Conservation (phyloP, 2,888 invertebrate genomes). For the Bombylius major region DNA sequence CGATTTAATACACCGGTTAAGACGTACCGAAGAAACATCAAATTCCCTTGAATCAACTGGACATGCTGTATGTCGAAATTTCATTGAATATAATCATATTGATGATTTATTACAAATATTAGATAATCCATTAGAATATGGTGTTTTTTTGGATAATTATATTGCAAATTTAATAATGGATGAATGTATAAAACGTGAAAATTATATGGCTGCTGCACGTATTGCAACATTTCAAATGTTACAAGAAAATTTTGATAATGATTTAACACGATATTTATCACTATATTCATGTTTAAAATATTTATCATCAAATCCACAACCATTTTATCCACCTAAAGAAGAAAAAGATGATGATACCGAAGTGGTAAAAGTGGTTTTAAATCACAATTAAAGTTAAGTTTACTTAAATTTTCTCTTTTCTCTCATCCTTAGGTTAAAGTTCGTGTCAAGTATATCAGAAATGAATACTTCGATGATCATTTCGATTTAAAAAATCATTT, state of each 20-base stretch:
- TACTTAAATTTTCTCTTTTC: background rate
- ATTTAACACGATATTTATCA: conserved; percentile 52
- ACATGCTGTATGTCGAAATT: conserved; percentile 62
- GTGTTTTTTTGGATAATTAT: conserved; percentile 78
- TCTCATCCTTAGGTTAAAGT: conserved; percentile 44
- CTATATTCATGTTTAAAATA: conserved; percentile 65
- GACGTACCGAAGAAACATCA: conserved; percentile 57
- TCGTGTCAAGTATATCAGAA: conserved; percentile 64
- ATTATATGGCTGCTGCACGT: conserved; percentile 60
- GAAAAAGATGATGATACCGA: conserved; percentile 36
- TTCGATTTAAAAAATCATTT: conserved; percentile 66
- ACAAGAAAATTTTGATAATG: conserved; percentile 72
- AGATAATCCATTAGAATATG: conserved; percentile 73
- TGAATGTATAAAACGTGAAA: conserved; percentile 53
- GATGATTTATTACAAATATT: conserved; percentile 58
- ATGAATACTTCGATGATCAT: conserved; percentile 79
- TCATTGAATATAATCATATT: conserved; percentile 30
- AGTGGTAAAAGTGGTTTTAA: conserved; percentile 17
- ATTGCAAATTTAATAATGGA: conserved; percentile 70
- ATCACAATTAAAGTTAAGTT: background rate
- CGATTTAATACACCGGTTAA: conserved; percentile 56
- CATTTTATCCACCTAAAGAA: conserved; percentile 15
- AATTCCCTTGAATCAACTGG: conserved; percentile 66
- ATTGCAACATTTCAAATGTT: conserved; percentile 71
- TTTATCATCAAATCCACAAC: conserved; percentile 39